Conservation (phyloP, 2,797 vertebrate genomes). For the Melopsittacus undulatus region DNA sequence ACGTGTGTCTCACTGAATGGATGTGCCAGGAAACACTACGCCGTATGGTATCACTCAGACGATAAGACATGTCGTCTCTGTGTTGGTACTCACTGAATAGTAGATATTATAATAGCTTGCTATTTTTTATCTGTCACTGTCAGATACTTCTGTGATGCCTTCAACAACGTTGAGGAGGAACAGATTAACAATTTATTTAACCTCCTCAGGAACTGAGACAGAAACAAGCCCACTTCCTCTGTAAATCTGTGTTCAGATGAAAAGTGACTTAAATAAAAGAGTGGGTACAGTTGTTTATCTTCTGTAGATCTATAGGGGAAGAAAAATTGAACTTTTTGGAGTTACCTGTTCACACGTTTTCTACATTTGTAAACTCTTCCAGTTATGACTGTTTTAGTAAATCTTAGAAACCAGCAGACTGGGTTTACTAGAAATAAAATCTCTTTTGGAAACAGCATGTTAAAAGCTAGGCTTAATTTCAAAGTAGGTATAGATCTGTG, state of each 20-base stretch:
- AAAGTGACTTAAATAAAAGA: neutral
- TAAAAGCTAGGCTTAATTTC: neutral
- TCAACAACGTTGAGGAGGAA: conserved; percentile 65
- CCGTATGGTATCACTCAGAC: neutral
- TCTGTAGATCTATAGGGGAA: neutral
- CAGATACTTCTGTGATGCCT: conserved; percentile 18
- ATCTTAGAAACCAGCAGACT: neutral
- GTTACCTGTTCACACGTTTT: neutral
- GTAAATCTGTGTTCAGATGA: neutral
- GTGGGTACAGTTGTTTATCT: neutral
- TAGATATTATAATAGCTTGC: neutral
- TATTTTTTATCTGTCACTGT: conserved; percentile 44
- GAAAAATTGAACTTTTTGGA: neutral
- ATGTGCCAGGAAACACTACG: conserved; percentile 10
- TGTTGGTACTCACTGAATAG: neutral
- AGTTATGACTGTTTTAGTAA: neutral
- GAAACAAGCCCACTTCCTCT: conserved; percentile 46
- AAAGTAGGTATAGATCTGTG: neutral
- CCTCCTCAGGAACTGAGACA: conserved; percentile 54
- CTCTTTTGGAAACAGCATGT: neutral
- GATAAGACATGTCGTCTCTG: neutral
- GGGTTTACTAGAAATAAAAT: neutral
- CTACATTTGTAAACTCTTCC: neutral
- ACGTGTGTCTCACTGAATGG: neutral
- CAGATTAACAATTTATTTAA: conserved; percentile 65